Conservation (phyloP, 1,140 invertebrate genomes). For the Holotrichia oblita region DNA sequence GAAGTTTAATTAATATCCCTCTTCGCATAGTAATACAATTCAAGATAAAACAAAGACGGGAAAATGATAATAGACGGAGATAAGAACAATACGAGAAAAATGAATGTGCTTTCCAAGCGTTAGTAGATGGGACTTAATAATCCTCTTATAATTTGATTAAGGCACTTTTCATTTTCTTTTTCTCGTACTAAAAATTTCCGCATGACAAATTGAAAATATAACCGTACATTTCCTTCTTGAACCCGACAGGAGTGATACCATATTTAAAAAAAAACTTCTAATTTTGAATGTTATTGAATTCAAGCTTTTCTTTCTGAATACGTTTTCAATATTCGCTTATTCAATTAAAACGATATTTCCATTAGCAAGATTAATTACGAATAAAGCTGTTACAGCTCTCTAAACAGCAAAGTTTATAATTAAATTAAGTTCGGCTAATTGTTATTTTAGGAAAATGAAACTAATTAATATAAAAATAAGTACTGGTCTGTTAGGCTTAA, state of each 20-base stretch:
- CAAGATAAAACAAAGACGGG: neutral
- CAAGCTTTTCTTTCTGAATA: no score
- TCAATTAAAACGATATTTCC: neutral
- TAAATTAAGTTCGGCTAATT: no score
- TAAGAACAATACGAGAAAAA: conserved; percentile 27
- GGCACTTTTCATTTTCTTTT: conserved; percentile 9
- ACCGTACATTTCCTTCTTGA: neutral
- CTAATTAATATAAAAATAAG: no score
- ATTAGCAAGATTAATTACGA: neutral
- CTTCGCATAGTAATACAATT: neutral
- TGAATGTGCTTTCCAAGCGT: conserved; percentile 1
- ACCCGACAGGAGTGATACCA: neutral
- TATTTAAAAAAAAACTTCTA: neutral
- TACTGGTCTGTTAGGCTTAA: no score
- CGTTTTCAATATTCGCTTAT: neutral
- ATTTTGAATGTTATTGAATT: neutral
- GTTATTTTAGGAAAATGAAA: no score
- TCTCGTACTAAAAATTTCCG: neutral
- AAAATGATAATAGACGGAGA: neutral
- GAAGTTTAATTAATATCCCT: conserved; percentile 11
- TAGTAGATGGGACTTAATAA: conserved; percentile 28
- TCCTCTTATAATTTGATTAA: conserved; percentile 20
- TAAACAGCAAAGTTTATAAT: no score
- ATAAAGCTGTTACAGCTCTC: no score
- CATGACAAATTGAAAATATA: neutral